phyloP scores from a whole-genome alignment of 2,888 invertebrate species.

The Diaperis boleti region DNA sequence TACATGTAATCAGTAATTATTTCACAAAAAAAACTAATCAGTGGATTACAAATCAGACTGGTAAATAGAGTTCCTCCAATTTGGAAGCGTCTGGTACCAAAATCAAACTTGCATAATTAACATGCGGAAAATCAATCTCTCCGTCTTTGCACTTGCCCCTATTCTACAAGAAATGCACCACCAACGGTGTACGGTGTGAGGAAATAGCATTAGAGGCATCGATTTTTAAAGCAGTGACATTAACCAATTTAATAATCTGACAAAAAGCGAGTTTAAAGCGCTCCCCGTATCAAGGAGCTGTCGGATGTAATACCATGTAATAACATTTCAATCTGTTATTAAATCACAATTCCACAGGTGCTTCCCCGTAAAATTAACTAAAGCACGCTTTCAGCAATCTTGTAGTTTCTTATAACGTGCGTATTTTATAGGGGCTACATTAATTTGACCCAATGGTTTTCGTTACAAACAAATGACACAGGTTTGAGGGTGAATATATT shows the following conservation, averaged over 20 bases:
- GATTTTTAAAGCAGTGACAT: constrained; percentile 45
- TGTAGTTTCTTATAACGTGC: constrained; percentile 16
- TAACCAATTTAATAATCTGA: constrained; percentile 52
- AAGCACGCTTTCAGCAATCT: constrained; percentile 32
- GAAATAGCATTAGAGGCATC: constrained; percentile 22
- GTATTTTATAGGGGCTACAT: constrained; percentile 16
- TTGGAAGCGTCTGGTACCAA: not conserved
- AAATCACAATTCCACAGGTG: constrained; percentile 55
- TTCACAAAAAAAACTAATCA: not conserved
- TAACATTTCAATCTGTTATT: constrained; percentile 55
- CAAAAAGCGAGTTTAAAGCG: constrained; percentile 47
- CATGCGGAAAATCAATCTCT: not conserved
- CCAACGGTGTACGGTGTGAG: not conserved
- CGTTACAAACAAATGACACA: constrained; percentile 28
- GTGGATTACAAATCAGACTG: not conserved
- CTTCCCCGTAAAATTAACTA: constrained; percentile 44
- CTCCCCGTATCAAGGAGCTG: constrained; percentile 50
- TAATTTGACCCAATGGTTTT: constrained; percentile 29
- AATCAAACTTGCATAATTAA: not conserved
- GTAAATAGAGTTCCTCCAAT: not conserved
- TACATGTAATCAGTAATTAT: too few species aligned
- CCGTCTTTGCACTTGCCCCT: not conserved
- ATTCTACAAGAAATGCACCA: not conserved
- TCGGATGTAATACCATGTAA: constrained; percentile 52
- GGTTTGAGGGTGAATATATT: constrained; percentile 41